Conservation (phyloP, 35 echinoderm and acorn worm species). For the Stichopus chloronotus region DNA sequence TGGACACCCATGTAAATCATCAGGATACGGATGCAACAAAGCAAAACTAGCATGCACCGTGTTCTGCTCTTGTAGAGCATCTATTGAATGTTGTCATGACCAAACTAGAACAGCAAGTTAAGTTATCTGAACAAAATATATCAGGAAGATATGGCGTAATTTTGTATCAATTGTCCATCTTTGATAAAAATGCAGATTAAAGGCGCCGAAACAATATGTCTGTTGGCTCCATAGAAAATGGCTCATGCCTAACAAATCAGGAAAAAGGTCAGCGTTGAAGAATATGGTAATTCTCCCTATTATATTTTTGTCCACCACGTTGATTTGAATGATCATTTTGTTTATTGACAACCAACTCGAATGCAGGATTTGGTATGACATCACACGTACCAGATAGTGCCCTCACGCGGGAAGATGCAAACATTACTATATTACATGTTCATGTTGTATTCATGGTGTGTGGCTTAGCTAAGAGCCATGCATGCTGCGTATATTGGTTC, state of each 20-base stretch:
- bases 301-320: background rate
- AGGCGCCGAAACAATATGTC: no score
- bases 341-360: no score
- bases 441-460: conserved; percentile 10
- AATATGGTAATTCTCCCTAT: background rate
- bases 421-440: no score
- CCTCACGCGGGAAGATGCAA: no score
- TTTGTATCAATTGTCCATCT: no score
- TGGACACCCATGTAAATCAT: background rate
- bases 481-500: conserved; percentile 9
- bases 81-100: background rate
- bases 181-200: no score
- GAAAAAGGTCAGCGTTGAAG: background rate
- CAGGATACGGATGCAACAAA: background rate
- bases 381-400: no score
- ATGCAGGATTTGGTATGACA: no score
- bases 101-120: no score
- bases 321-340: conserved; percentile 4
- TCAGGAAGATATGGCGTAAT: no score
- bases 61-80: conserved; percentile 8
- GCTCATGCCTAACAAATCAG: background rate
- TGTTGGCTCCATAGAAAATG: no score
- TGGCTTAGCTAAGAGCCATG: background rate
- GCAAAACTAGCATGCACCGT: background rate
- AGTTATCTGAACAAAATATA: no score